Conservation (phyloP, 2,888 invertebrate genomes). For the Xestia c-nigrum region DNA sequence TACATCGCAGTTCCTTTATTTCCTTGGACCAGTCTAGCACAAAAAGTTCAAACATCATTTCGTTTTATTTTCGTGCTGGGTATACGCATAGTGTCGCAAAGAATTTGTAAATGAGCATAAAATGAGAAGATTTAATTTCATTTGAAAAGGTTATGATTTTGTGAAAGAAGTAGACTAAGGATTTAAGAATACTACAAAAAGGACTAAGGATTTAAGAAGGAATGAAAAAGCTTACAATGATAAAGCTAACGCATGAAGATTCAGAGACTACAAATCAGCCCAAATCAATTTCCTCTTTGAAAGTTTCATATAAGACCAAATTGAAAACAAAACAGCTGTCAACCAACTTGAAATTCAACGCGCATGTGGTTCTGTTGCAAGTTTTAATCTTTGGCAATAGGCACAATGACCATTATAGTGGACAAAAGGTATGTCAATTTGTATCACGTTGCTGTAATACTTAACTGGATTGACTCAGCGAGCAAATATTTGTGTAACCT, state of each 20-base stretch:
- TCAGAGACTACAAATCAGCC: neutral
- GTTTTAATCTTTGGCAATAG: conserved; percentile 73
- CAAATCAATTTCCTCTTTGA: neutral
- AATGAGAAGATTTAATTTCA: neutral
- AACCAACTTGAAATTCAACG: conserved; percentile 63
- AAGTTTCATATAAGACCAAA: conserved; percentile 9
- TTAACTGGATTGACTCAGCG: conserved; percentile 78
- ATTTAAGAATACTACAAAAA: too few species aligned
- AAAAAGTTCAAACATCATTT: conserved; percentile 19
- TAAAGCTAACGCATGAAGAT: neutral
- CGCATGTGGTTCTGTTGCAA: conserved; percentile 62
- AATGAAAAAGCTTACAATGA: too few species aligned
- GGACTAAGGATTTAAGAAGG: too few species aligned
- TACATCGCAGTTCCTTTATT: conserved; percentile 43
- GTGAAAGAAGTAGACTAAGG: neutral
- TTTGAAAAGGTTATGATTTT: neutral
- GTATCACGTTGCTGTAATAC: conserved; percentile 79
- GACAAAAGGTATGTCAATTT: conserved; percentile 74
- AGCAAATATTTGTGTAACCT: conserved; percentile 76
- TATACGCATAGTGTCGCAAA: neutral
- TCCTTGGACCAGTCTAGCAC: conserved; percentile 20
- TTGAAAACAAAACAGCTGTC: conserved; percentile 47
- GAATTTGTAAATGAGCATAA: neutral
- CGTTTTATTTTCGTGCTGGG: conserved; percentile 31
- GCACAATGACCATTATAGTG: conserved; percentile 70